These are phyloP conservation scores for Chloromyia formosa DNA, from an alignment of 2,888 invertebrate species.

Conservation along the genomic window DNA sequence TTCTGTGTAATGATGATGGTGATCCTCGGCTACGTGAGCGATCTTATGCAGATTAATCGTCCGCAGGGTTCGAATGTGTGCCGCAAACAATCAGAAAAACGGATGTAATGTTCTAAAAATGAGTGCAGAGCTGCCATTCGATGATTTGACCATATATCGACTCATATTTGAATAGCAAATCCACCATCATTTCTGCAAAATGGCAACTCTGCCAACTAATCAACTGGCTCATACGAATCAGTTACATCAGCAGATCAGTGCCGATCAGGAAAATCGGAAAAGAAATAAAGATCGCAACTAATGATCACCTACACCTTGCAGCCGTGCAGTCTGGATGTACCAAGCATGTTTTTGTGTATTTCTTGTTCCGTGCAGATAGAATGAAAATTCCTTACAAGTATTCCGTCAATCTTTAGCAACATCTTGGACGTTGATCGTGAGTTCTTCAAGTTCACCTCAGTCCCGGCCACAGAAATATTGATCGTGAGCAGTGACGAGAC, in stretches of 20 bases:
- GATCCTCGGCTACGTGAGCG: conserved; percentile 47
- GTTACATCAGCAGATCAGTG: conserved; percentile 7
- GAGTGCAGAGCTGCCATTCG: background rate
- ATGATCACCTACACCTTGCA: conserved; percentile 52
- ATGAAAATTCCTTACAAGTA: conserved; percentile 9
- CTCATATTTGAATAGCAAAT: too few relatives aligned
- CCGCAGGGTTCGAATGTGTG: conserved; percentile 2
- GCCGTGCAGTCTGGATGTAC: conserved; percentile 14
- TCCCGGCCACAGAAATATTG: background rate
- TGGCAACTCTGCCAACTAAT: too few relatives aligned
- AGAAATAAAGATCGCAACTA: conserved; percentile 46
- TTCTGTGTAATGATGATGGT: conserved; percentile 31
- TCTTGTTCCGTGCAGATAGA: conserved; percentile 12
- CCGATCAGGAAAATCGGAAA: conserved; percentile 34
- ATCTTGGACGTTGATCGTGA: conserved; percentile 44
- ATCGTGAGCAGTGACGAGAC: too few relatives aligned
- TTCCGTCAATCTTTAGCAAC: conserved; percentile 11
- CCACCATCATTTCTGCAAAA: too few relatives aligned
- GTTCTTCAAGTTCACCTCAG: background rate
- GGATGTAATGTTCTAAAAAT: background rate
- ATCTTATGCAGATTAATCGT: conserved; percentile 50
- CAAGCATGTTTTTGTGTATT: too few relatives aligned
- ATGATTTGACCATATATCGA: conserved; percentile 10
- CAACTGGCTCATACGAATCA: too few relatives aligned
- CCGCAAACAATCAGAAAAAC: conserved; percentile 19